Percentiles rank a stretch among this genome's conserved stretches.
phyloP scores from a whole-genome alignment of 1,140 invertebrate species.

The Rhyzopertha dominica region DNA sequence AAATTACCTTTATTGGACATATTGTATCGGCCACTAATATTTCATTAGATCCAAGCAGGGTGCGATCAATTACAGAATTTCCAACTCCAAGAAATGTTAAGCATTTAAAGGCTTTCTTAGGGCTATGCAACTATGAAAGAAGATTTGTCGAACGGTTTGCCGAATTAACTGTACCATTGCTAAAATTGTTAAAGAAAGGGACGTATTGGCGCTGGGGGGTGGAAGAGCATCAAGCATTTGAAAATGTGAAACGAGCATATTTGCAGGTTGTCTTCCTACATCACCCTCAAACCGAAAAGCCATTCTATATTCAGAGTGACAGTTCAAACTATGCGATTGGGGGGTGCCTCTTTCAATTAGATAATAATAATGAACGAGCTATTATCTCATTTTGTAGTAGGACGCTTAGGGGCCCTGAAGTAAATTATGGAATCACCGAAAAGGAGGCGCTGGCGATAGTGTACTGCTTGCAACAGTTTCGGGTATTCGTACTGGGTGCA shows the following conservation, averaged over 20 bases:
- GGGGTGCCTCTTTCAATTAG: conserved; percentile 2
- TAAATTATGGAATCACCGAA: conserved; percentile 12
- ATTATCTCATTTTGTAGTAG: not conserved
- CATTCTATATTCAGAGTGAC: conserved; percentile 8
- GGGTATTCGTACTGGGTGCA: conserved; percentile 1
- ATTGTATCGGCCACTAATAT: conserved; percentile 1
- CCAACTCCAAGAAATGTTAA: conserved; percentile 4
- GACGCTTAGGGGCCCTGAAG: not conserved
- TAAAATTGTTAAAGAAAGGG: conserved; percentile 10
- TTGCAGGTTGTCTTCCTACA: not conserved
- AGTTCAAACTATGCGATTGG: conserved; percentile 8
- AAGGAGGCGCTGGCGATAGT: conserved; percentile 26
- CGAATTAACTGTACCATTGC: conserved; percentile 1
- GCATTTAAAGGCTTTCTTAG: conserved; percentile 4
- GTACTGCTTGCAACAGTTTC: conserved; percentile 13
- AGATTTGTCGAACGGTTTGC: not conserved
- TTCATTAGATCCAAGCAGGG: not conserved
- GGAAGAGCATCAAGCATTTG: not conserved
- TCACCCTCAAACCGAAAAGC: not conserved
- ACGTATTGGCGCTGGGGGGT: not conserved
- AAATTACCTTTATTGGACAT: conserved; percentile 1
- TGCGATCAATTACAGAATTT: not conserved
- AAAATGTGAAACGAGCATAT: conserved; percentile 3
- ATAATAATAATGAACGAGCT: not conserved
- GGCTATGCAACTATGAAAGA: conserved; percentile 4